phyloP scores from a whole-genome alignment of 92 coral and sea anemone genomes.

The Phymanthus crucifer region DNA sequence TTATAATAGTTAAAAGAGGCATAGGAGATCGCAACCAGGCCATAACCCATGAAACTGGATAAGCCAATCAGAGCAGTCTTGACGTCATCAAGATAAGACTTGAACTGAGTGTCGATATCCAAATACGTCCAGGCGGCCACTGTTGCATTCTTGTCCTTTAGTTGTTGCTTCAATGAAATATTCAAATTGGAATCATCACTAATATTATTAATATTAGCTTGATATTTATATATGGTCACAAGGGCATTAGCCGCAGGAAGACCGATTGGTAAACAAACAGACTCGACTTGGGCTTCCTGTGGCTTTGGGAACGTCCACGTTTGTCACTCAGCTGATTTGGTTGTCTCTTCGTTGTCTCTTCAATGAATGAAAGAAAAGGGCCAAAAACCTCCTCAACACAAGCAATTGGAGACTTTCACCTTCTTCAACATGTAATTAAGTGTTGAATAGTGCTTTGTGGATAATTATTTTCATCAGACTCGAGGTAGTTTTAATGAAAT shows the following conservation, averaged over 20 bases:
- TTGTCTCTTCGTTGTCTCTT: too few species aligned
- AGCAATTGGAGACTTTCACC: too few species aligned
- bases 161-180: neutral
- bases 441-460: too few species aligned
- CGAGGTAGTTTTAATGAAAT: too few species aligned
- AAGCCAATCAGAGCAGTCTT: slow-evolving; percentile 11
- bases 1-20: neutral
- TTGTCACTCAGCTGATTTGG: too few species aligned
- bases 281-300: neutral
- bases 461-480: too few species aligned
- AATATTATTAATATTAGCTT: neutral
- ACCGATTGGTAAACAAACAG: neutral
- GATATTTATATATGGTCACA: neutral
- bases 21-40: neutral
- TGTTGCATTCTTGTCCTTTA: neutral
- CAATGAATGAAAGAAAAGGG: too few species aligned
- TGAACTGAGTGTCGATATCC: neutral
- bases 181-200: too few species aligned
- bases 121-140: neutral
- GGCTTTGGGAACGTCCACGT: neutral
- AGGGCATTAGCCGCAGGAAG: neutral
- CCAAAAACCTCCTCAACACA: too few species aligned
- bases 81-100: neutral
- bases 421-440: too few species aligned
- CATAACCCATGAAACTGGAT: slow-evolving; percentile 21